Base-by-base conservation (phyloP, 2,113 vertebrate species). In the Glareola pratincola region DNA sequence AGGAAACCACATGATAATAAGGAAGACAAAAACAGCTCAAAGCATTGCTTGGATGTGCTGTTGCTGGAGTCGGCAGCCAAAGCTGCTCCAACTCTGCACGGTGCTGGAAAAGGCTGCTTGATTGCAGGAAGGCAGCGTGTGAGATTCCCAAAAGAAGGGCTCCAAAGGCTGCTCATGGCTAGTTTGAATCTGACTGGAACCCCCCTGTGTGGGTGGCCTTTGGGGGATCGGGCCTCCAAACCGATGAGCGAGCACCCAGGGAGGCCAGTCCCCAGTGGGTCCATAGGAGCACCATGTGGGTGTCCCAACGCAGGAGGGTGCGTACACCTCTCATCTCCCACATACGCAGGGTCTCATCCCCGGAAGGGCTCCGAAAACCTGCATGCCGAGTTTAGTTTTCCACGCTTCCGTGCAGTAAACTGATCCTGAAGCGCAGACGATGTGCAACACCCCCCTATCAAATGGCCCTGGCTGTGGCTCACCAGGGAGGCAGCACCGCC, bases 181-280 rank as follows among this genome's bases (percentile, higher is more conserved):
- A 24, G 50, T 22, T 39, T 8, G 26, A 57, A 29, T 14, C 48
- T 34, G 2, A 15, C 21, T 18, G 81, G 34, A 53, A 78, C 47
- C 26, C 22, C 76, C 19, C 80, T 10, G 24, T 6, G 20, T 13
- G 4, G 13, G 8, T 16, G 14, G 20, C 39, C 26, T 48, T 20
- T 34, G 47, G 7, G 24, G 19, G 14, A 71, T 45, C 11, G 47
- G 69, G 29, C 29, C 36, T 53, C 39, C 0, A 0, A 48, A 47
- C 3, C 0, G 6, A 18, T 0, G 2, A 53, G 39, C 1, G 2
- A 64, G 77, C 9, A 6, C 12, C 26, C 64, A 32, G 5, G 62
- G 60, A 59, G n/a, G 12, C 22, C 4, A 0, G 23, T 30, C 24
- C 34, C 84, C 4, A 8, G 30, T 23, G 36, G 59, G 9, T 78